Evolutionary conservation across 2,797 vertebrate species (phyloP), one percentile per base, ranked within the genome.

Genomic region (Gadopsis marmoratus): DNA sequence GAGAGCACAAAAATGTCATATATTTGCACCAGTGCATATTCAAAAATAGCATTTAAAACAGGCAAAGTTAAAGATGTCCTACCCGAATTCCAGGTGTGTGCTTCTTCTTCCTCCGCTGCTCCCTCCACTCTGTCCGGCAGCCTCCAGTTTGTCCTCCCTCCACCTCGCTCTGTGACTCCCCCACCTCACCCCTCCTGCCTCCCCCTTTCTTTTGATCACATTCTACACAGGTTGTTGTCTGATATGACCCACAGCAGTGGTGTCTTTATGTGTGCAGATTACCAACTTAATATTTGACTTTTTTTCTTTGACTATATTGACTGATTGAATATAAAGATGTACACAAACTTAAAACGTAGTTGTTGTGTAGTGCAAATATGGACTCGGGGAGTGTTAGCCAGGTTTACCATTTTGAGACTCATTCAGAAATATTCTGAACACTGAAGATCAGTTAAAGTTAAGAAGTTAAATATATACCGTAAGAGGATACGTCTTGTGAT

Each of bases 11-110:
- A 26, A 26, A 26, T 26, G 26, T 26, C 26, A 26, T 26, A 26
- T 26, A 26, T 26, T 26, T 26, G 26, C 16, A 50, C 2, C 21
- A 31, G 21, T 43, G 4, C 23, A 8, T 31, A 5, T 29, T 4
- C 19, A 19, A 35, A 19, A 62, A 69, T 29, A 43, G 1, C 12
- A 50, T 16, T 23, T 43, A 4, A 33, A 11, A 43, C 26, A 26
- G 26, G 14, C 4, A 54, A 54, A 16, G 9, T 45, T 43, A 58
- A 58, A n/a, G 5, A 54, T 33, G 16, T 76, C 87, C 29, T 89
- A 94, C 92, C 92, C 93, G 87, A 12, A 37, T 48, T 69, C 10
- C 59, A 83, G 88, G 86, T 82, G 81, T 47, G 78, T 81, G 72
- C 37, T 53, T 55, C 76, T 53, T 55, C 76, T 48, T 74, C 73